Base-by-base conservation (phyloP, 2,797 vertebrate genomes). In the Brachyalestes nurse region DNA sequence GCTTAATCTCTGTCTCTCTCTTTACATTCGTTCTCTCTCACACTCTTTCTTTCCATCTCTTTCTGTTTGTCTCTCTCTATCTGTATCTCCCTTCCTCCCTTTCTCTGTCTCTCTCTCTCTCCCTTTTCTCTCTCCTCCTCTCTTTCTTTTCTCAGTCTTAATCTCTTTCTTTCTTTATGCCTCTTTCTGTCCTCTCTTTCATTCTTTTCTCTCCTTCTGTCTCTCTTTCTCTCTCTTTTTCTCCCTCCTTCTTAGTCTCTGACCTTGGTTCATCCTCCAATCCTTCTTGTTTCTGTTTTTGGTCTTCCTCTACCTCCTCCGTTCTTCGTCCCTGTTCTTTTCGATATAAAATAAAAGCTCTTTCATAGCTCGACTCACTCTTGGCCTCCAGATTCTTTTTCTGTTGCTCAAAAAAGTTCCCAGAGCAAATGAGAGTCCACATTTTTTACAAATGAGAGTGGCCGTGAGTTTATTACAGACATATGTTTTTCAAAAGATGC, bases 281-380 rank as follows among this genome's bases (percentile, higher is more conserved):
- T 75, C 49, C 21, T 6, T n/a, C 13, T 49, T 51, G 25, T 51
- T 21, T 17, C 67, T 67, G 2, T 57, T 55, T 14, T 40, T 5
- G 23, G 25, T 51, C 40, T 34, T 45, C 10, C 58, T 79, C 28
- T 58, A 74, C 72, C 72, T 38, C 58, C 84, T 83, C 47, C 16
- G 5, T 28, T 53, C 25, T 72, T 34, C 21, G 12, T 51, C 13
- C 28, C 7, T 51, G 23, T 70, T n/a, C 6, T 23, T 2, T 42
- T 66, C 6, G 34, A 1, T 69, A 25, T 28, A 19, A 17, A 38
- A 38, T 38, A 64, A 64, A 64, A 14, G 28, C 8, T 65, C 34
- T 65, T 65, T 65, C 17, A n/a, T 19, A n/a, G 62, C 17, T 65
- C 17, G 40, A 16, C 28, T 72, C 19, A 71, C 47, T 14, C 67